Evolutionary conservation across 2,888 invertebrate genomes (phyloP), one percentile per base, ranked within the genome.

Genomic region (Troides oblongomaculatus): DNA sequence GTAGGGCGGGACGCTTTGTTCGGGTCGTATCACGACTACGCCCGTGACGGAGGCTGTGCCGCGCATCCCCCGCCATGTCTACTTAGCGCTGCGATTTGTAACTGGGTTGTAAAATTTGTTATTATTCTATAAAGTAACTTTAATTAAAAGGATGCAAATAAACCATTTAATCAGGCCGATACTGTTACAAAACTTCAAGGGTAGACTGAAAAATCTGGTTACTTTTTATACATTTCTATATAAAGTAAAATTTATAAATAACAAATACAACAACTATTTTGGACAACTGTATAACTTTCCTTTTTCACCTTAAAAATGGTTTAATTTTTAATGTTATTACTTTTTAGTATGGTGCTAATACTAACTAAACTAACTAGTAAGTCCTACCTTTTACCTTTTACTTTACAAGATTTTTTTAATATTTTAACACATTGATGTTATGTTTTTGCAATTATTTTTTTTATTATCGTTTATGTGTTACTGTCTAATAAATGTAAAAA

Each of bases 1-100:
- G 84, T 83, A 84, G 89, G 90, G 88, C 84, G 89, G 87, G 86
- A 84, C 85, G 85, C 88, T 89, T 89, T 89, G 87, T 87, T 84
- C 85, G 79, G 78, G 77, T 72, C 79, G 86, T 86, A 87, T 87
- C 65, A 89, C 89, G 90, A 87, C 88, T 70, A 89, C 89, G 90
- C 88, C 88, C 89, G 89, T 76, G 81, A 72, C 75, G 76, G 87
- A 87, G 87, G 87, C 87, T 87, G 86, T 83, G 80, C 80, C 88
- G 90, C 91, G 90, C 92, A 87, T 89, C 90, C 90, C 84, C 82
- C 84, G 85, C 84, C 86, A 85, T 87, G 82, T 81, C 73, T 72
- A 72, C 71, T 71, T 71, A 70, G 64, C 64, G 63, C 65, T 60
- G 64, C 71, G 68, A 73, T 71, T 60, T 61, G 61, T 71, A 71